phyloP scores from a whole-genome alignment of 2,113 vertebrate species.

The Eubucco bourcierii region DNA sequence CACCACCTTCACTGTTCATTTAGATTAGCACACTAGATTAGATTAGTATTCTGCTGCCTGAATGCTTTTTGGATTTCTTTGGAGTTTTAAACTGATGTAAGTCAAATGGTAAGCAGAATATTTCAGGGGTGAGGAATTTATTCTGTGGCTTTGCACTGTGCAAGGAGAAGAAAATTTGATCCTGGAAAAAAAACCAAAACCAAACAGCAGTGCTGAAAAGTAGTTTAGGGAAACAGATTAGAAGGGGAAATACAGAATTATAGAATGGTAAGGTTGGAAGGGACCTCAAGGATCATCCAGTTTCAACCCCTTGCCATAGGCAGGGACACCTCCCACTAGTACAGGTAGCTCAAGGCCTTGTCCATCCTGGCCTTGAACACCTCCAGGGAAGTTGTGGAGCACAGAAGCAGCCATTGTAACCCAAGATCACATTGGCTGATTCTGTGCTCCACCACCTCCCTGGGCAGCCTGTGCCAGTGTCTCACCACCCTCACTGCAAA shows the following conservation, averaged over 20 bases:
- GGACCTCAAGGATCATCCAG: too few species aligned
- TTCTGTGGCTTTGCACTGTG: conserved; percentile 15
- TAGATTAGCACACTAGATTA: conserved; percentile 48
- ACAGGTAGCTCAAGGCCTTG: too few species aligned
- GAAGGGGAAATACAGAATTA: not conserved
- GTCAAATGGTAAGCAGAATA: conserved; percentile 41
- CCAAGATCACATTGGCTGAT: too few species aligned
- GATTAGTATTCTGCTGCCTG: not conserved
- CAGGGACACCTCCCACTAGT: too few species aligned
- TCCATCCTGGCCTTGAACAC: too few species aligned
- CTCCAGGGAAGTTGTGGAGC: too few species aligned
- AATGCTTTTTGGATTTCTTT: conserved; percentile 52
- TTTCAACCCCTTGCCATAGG: too few species aligned
- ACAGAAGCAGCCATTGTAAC: too few species aligned
- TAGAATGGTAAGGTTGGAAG: too few species aligned
- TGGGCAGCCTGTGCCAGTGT: too few species aligned
- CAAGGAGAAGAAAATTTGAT: conserved; percentile 58
- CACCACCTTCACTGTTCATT: not conserved
- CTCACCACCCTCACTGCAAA: too few species aligned
- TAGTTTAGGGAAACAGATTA: conserved; percentile 46
- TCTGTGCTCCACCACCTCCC: too few species aligned
- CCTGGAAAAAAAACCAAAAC: not conserved
- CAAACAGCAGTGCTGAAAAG: conserved; percentile 51
- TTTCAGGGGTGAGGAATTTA: conserved; percentile 47
- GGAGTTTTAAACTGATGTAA: conserved; percentile 53